A percentile compares a stretch with the other conserved stretches of the same genome.
These are phyloP conservation scores for Idaea biselata DNA, from an alignment of 2,888 invertebrate species.

Conservation along the genomic window DNA sequence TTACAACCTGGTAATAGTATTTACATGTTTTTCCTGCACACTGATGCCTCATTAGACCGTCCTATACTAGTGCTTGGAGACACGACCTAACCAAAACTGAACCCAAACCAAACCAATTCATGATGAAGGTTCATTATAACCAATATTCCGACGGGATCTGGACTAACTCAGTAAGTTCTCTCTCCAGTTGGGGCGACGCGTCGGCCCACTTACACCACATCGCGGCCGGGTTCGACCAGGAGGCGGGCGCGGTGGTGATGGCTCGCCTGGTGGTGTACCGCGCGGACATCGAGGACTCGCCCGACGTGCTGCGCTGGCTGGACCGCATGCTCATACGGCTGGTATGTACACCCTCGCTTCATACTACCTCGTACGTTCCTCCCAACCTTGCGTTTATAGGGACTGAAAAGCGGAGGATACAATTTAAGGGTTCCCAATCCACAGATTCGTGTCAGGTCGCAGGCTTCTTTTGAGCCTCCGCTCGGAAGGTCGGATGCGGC, in stretches of 20 bases:
- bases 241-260: conserved; percentile 98
- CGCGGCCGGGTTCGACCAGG: conserved; percentile 98
- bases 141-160: not conserved
- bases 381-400: too few species aligned
- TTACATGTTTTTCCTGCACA: too few species aligned
- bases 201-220: conserved; percentile 93
- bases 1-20: too few species aligned
- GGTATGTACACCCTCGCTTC: conserved; percentile 72
- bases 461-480: too few species aligned
- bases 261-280: conserved; percentile 97
- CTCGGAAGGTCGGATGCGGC: too few species aligned
- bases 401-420: too few species aligned
- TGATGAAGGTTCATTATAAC: not conserved
- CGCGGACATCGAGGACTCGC: conserved; percentile 96
- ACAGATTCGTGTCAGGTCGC: too few species aligned
- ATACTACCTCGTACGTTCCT: not conserved
- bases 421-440: too few species aligned
- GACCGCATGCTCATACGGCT: conserved; percentile 98
- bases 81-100: too few species aligned
- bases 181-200: conserved; percentile 95
- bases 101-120: too few species aligned
- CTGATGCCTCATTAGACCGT: too few species aligned
- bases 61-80: too few species aligned
- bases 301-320: conserved; percentile 98
- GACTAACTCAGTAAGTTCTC: not conserved